phyloP scores from a whole-genome alignment of 1,140 invertebrate species.

The Drosophila eugracilis region DNA sequence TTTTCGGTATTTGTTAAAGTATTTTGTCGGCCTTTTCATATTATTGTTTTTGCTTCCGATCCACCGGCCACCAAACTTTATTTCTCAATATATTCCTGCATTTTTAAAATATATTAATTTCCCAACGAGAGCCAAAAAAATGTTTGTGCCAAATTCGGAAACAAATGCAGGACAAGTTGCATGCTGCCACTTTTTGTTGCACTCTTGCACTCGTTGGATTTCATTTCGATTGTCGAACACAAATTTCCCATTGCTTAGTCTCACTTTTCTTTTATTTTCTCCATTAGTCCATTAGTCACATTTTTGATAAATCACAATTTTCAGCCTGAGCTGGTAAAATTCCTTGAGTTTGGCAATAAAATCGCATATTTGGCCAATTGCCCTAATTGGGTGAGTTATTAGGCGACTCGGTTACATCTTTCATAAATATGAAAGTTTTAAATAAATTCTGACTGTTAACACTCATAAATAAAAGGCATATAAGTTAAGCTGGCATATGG shows the following conservation, averaged over 20 bases:
- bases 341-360: conserved; percentile 6
- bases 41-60: conserved; percentile 44
- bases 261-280: not conserved
- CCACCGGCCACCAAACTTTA: not conserved
- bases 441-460: not conserved
- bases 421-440: not conserved
- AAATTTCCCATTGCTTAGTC: conserved; percentile 4
- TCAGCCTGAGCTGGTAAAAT: conserved; percentile 6
- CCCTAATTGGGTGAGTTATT: conserved; percentile 37
- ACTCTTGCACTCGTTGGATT: conserved; percentile 36
- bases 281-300: conserved; percentile 8
- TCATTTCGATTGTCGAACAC: conserved; percentile 24
- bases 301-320: conserved; percentile 18
- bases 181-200: conserved; percentile 20
- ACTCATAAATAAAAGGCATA: not conserved
- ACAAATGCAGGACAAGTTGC: conserved; percentile 3
- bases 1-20: conserved; percentile 69
- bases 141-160: conserved; percentile 14
- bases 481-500: no score
- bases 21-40: conserved; percentile 61
- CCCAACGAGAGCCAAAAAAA: conserved; percentile 3
- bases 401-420: not conserved
- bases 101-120: conserved; percentile 62
- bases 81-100: conserved; percentile 39
- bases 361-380: conserved; percentile 27